Conservation (phyloP, 1,140 invertebrate genomes). For the Heliconius himera region DNA sequence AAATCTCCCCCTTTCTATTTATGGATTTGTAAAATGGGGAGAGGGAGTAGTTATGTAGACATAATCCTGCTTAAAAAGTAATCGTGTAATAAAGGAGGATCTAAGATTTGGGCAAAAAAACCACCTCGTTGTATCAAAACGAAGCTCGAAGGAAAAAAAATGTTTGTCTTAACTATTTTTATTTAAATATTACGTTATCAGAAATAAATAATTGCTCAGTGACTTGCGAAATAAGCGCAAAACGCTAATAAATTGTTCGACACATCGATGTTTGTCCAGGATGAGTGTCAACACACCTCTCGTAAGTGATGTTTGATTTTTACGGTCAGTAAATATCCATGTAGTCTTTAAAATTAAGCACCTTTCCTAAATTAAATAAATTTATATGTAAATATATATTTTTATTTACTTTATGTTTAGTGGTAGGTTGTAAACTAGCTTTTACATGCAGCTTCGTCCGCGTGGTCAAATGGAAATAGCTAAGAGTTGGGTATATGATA, state of each 20-base stretch:
- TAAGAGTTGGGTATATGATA: no score
- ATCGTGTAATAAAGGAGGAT: no score
- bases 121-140: no score
- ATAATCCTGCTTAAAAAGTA: no score
- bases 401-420: background rate
- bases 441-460: no score
- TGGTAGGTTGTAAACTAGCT: no score
- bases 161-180: background rate
- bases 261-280: constrained; percentile 2
- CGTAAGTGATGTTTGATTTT: background rate
- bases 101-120: no score
- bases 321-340: constrained; percentile 1
- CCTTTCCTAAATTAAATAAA: constrained; percentile 9
- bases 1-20: no score
- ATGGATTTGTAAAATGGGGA: no score
- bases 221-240: background rate
- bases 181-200: background rate
- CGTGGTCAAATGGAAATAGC: no score
- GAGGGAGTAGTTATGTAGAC: no score
- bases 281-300: background rate
- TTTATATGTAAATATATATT: background rate
- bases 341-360: background rate
- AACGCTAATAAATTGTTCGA: constrained; percentile 6
- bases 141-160: no score
- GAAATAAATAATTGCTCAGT: constrained; percentile 12